A percentile compares a stretch with the other conserved stretches of the same genome.
Evolutionary conservation across 1,140 invertebrate genomes (phyloP).

Genomic region (Macrobrachium rosenbergii): DNA sequence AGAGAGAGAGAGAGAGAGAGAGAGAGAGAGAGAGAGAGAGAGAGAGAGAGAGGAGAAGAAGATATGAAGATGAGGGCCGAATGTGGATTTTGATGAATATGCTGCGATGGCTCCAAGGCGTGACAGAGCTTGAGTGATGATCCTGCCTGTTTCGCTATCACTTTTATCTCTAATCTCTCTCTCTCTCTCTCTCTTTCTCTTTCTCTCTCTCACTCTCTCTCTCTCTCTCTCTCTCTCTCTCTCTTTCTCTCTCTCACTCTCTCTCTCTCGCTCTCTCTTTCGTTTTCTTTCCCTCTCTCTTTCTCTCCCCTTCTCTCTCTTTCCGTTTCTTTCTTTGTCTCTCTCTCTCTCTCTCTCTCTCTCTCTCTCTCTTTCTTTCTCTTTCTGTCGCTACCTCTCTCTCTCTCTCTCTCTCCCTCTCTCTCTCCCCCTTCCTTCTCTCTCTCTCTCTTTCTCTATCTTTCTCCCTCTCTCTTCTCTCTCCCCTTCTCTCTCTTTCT

Average conservation of each 20-base stretch:
- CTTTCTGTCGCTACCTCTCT: too few species aligned
- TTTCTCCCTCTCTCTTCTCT: background rate
- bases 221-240: conserved; percentile 20
- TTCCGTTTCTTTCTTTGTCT: background rate
- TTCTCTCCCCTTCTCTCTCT: background rate
- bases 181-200: conserved; percentile 9
- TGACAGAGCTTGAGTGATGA: background rate
- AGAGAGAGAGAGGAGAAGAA: too few species aligned
- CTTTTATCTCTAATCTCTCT: conserved; percentile 19
- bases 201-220: conserved; percentile 21
- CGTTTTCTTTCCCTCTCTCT: background rate
- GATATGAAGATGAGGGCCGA: too few species aligned
- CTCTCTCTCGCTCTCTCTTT: background rate
- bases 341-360: background rate
- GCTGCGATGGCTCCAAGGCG: too few species aligned
- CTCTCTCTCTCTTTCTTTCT: too few species aligned
- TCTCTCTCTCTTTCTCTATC: background rate
- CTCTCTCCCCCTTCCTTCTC: conserved; percentile 7
- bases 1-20: background rate
- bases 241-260: background rate
- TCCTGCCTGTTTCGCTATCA: conserved; percentile 6
- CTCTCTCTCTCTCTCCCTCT: background rate
- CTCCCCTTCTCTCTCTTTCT: conserved; percentile 13
- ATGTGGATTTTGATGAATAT: too few species aligned
- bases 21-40: too few species aligned